Evolutionary conservation across 2,888 invertebrate species (phyloP).

Genomic region (Eupithecia insigniata): DNA sequence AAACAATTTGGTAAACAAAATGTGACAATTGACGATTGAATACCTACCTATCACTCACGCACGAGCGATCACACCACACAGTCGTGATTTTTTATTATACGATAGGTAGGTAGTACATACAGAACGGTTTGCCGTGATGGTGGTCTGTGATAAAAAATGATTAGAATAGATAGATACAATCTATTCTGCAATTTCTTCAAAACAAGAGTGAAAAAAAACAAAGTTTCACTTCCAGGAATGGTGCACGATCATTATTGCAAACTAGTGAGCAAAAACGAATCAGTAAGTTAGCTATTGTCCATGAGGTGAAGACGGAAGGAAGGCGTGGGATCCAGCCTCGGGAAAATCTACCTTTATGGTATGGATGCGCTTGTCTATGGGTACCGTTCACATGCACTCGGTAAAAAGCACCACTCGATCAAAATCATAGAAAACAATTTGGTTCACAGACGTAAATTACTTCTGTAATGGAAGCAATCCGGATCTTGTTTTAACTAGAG

Average conservation of each 20-base stretch:
- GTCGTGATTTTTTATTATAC: too few relatives aligned
- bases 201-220: conserved; percentile 65
- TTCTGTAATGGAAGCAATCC: conserved; percentile 38
- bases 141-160: conserved; percentile 57
- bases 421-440: conserved; percentile 47
- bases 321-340: conserved; percentile 75
- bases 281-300: conserved; percentile 74
- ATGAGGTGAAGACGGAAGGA: conserved; percentile 71
- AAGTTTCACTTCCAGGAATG: conserved; percentile 77
- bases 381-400: conserved; percentile 60
- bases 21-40: too few relatives aligned
- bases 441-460: conserved; percentile 42
- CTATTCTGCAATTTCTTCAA: conserved; percentile 56
- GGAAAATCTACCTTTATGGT: conserved; percentile 65
- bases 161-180: conserved; percentile 59
- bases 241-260: conserved; percentile 69
- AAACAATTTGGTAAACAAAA: too few relatives aligned
- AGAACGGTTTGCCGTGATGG: conserved; percentile 61
- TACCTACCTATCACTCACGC: too few relatives aligned
- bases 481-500: conserved; percentile 50
- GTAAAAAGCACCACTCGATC: conserved; percentile 47
- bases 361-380: conserved; percentile 38
- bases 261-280: conserved; percentile 72
- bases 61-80: too few relatives aligned
- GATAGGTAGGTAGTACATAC: too few relatives aligned